Evolutionary conservation across 2,888 invertebrate species (phyloP).

Genomic region (Melinopterus prodromus): DNA sequence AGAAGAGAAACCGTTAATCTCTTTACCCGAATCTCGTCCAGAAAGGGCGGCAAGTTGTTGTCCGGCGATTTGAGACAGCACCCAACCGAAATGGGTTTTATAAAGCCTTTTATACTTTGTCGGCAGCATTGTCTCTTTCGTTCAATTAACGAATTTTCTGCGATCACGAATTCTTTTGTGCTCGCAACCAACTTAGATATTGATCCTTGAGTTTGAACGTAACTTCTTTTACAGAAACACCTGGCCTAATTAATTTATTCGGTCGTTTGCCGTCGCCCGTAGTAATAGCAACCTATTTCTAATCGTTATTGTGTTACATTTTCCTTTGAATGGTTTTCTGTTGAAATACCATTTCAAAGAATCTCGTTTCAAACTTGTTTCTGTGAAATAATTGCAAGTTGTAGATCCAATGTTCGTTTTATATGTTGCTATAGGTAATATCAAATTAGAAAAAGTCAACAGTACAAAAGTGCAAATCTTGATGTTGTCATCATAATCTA

Average conservation of each 20-base stretch:
- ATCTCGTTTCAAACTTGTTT: no score
- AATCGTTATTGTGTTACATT: no score
- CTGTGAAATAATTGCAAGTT: no score
- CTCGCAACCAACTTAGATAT: neutral
- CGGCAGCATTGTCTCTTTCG: neutral
- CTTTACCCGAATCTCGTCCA: neutral
- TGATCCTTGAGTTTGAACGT: neutral
- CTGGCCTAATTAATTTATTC: neutral
- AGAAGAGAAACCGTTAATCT: neutral
- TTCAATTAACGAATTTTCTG: constrained; percentile 4
- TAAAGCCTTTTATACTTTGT: neutral
- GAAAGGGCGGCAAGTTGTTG: neutral
- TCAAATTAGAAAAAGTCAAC: no score
- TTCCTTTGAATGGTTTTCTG: no score
- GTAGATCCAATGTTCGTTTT: no score
- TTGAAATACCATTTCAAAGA: no score
- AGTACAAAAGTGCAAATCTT: no score
- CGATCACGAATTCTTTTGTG: neutral
- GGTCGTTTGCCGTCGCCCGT: neutral
- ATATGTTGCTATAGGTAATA: no score
- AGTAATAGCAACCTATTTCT: neutral
- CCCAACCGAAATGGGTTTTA: neutral
- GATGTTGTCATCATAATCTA: no score
- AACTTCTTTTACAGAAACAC: neutral
- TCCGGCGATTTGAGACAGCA: neutral